Conservation (phyloP, 1,140 invertebrate species). For the Solenopsis invicta region DNA sequence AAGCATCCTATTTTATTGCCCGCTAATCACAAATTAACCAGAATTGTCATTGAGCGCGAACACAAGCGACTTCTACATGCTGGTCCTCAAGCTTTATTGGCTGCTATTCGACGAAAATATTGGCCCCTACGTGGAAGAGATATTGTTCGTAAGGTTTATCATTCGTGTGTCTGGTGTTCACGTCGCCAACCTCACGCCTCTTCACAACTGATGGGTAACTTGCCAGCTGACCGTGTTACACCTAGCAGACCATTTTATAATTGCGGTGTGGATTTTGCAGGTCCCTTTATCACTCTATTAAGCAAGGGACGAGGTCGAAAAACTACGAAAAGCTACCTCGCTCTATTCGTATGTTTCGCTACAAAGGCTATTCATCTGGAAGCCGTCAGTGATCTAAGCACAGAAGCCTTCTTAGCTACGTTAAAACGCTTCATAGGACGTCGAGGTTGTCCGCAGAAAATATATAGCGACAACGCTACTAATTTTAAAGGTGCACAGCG, state of each 20-base stretch:
- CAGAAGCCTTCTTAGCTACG: background rate
- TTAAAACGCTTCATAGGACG: background rate
- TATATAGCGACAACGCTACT: slow-evolving; percentile 76
- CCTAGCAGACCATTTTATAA: too few relatives aligned
- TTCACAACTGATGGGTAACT: background rate
- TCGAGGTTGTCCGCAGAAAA: background rate
- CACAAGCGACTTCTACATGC: too few relatives aligned
- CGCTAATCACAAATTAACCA: too few relatives aligned
- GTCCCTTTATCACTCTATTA: background rate
- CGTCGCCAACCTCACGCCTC: too few relatives aligned
- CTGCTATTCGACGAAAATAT: too few relatives aligned
- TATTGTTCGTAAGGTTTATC: too few relatives aligned
- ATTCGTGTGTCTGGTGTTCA: too few relatives aligned
- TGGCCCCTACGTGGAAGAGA: too few relatives aligned
- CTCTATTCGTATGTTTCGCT: background rate
- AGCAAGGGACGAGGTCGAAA: background rate
- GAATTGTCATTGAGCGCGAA: too few relatives aligned
- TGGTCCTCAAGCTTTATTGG: too few relatives aligned
- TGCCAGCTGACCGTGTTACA: background rate
- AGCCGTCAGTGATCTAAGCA: background rate
- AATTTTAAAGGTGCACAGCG: slow-evolving; percentile 78
- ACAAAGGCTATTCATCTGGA: background rate
- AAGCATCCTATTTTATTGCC: too few relatives aligned
- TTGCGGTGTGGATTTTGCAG: too few relatives aligned
- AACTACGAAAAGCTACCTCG: background rate